A percentile compares a stretch with the other conserved stretches of the same genome.
phyloP scores from a whole-genome alignment of 2,888 invertebrate species.

The Lycocerus yunnanus region DNA sequence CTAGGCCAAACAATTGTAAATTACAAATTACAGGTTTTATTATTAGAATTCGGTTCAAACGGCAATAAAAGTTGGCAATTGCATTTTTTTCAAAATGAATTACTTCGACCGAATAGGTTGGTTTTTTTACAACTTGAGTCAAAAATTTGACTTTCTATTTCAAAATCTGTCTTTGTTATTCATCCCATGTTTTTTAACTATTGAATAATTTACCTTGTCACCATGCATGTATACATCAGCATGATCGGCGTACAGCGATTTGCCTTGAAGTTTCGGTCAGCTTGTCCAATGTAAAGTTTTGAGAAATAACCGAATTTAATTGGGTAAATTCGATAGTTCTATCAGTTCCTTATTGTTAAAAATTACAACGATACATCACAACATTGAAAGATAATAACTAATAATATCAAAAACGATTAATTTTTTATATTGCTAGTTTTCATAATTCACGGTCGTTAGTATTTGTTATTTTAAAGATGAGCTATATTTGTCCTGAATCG shows the following conservation, averaged over 20 bases:
- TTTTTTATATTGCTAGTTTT: conserved; percentile 17
- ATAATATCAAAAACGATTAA: conserved; percentile 8
- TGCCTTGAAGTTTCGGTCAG: neutral
- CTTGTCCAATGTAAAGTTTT: neutral
- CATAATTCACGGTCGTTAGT: conserved; percentile 28
- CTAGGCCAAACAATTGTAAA: no score
- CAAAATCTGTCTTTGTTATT: no score
- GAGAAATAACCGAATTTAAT: neutral
- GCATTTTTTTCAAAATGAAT: no score
- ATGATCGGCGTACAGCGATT: neutral
- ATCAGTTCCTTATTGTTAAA: neutral
- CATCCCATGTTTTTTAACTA: no score
- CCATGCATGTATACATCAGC: no score
- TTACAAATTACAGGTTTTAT: no score
- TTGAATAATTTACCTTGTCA: no score
- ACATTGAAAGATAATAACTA: conserved; percentile 11
- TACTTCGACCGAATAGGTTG: no score
- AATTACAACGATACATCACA: neutral
- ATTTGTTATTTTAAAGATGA: neutral
- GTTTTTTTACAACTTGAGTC: no score
- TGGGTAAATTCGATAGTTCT: neutral
- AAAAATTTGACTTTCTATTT: no score
- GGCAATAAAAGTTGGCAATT: no score
- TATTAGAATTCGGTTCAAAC: no score
- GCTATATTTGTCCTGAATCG: neutral